These are phyloP conservation scores for Amblyraja radiata DNA, from an alignment of 2,797 vertebrate species.

Conservation along the genomic window DNA sequence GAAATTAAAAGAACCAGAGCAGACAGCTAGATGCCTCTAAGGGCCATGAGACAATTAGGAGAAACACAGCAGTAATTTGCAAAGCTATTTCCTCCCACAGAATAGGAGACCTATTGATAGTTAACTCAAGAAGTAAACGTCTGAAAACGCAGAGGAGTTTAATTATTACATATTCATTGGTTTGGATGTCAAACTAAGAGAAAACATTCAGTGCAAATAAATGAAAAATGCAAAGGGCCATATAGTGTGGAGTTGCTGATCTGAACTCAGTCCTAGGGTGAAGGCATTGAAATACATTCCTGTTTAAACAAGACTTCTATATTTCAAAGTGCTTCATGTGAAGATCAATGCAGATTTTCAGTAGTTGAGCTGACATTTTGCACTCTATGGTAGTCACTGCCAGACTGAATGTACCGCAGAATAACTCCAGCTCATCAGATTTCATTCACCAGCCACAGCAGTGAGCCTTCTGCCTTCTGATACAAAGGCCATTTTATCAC, in stretches of 20 bases:
- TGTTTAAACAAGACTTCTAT: background rate
- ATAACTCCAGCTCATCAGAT: conserved; percentile 1
- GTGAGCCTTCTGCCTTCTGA: background rate
- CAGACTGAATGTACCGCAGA: background rate
- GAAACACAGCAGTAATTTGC: background rate
- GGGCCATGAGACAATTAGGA: background rate
- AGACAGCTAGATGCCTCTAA: too few species aligned
- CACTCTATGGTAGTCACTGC: background rate
- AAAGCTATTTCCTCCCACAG: background rate
- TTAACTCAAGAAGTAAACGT: background rate
- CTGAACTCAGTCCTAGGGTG: background rate
- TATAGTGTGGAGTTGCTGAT: background rate
- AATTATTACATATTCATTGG: background rate
- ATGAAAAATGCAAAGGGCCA: background rate
- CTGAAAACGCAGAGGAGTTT: background rate
- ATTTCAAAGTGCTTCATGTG: background rate
- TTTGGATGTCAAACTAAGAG: background rate
- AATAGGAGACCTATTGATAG: background rate
- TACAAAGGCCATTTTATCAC: conserved; percentile 1
- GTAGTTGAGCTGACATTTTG: background rate
- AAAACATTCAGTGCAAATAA: background rate
- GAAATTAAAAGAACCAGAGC: too few species aligned
- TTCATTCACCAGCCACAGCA: conserved; percentile 10
- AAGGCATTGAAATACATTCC: background rate
- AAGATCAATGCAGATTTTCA: background rate